Base-by-base conservation (phyloP, 2,113 vertebrate species). In the Alosa alosa region DNA sequence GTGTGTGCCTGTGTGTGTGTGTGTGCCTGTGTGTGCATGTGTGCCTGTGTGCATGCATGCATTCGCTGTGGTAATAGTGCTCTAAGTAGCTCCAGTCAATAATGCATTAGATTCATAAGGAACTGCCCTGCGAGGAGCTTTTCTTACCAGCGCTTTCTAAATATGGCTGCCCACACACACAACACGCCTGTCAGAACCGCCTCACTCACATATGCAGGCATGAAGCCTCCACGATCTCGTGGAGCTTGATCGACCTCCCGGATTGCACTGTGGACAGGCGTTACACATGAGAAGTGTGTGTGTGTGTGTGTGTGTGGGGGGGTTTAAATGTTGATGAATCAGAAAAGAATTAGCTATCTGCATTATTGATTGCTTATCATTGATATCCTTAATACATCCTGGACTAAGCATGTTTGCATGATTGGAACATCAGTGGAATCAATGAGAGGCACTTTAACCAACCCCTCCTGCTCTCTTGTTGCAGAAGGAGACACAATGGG, bases 1-100 rank as follows among this genome's bases (percentile, higher is more conserved):
- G 64, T 72, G 64, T 72, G n/a, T 72, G 64, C 31, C 25, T 72
- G 64, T 72, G 64, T 72, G 64, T 36, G 64, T 72, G n/a, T 72
- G 64, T 72, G 64, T 72, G 64, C 36, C 25, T 72, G 64, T 72
- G 64, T 36, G 10, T 36, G 64, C 1, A 25, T 36, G 64, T 72
- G 64, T 72, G 64, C 36, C 25, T 72, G 64, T 72, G 64, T 36
- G 64, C 1, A 25, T 36, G 64, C 9, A 9, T 72, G 25, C 25
- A 68, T 44, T 25, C 36, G 17, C 31, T 72, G 64, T 72, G 64
- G 22, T 72, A 72, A 72, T 72, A 31, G 64, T 72, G 8, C 25
- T 72, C 8, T 72, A 31, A 36, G 64, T 31, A 31, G n/a, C 10
- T 9, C 64, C 10, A 3, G 64, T 72, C 64, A 72, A 72, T 72